A percentile compares a stretch with the other conserved stretches of the same genome.
Conservation (phyloP, 1,140 invertebrate genomes). For the Cryptotermes secundus region DNA sequence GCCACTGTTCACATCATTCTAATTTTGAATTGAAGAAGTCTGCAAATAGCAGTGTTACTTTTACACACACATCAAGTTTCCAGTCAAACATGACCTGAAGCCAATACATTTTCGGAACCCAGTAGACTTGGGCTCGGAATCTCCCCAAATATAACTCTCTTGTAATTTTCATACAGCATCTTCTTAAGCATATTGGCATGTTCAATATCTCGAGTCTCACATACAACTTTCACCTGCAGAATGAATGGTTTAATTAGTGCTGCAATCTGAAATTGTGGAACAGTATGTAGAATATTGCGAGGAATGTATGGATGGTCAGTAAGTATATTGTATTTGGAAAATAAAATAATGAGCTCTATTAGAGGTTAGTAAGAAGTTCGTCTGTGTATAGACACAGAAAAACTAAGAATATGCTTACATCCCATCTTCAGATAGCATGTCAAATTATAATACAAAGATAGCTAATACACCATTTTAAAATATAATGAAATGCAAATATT, state of each 20-base stretch:
- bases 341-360: background rate
- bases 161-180: constrained; percentile 61
- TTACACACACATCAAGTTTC: too few relatives aligned
- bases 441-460: too few relatives aligned
- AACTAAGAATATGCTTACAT: background rate
- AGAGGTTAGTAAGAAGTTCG: background rate
- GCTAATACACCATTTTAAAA: too few relatives aligned
- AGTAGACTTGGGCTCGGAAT: constrained; percentile 20
- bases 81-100: background rate
- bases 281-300: too few relatives aligned
- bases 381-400: background rate
- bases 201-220: constrained; percentile 78
- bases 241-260: constrained; percentile 27
- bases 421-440: background rate
- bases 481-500: too few relatives aligned
- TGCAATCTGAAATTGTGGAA: background rate
- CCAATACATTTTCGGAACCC: background rate
- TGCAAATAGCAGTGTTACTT: too few relatives aligned
- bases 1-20: too few relatives aligned
- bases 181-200: constrained; percentile 69
- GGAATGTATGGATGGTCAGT: background rate
- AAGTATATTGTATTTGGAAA: too few relatives aligned
- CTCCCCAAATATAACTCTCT: constrained; percentile 46
- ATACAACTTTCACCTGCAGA: constrained; percentile 73
- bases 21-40: too few relatives aligned